These are phyloP conservation scores for Acronicta psi DNA, from an alignment of 2,888 invertebrate species.

Conservation along the genomic window DNA sequence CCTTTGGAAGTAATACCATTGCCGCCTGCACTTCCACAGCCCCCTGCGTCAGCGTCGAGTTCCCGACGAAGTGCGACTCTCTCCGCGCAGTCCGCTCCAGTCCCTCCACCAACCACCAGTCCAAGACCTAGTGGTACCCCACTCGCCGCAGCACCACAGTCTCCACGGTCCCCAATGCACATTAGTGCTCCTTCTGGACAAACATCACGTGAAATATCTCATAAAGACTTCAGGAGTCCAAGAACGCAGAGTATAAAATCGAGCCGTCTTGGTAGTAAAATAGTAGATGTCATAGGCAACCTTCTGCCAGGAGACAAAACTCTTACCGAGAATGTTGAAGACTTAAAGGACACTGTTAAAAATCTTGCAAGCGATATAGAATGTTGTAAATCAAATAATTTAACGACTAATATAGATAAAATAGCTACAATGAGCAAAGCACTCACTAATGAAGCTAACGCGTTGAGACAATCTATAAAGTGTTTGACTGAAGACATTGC, in stretches of 20 bases:
- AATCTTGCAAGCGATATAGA: slow-evolving; percentile 61
- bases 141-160: background rate
- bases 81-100: slow-evolving; percentile 8
- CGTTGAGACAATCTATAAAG: slow-evolving; percentile 78
- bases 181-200: slow-evolving; percentile 4
- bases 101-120: background rate
- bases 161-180: slow-evolving; percentile 10
- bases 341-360: slow-evolving; percentile 67
- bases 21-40: background rate
- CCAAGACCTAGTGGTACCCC: slow-evolving; percentile 4
- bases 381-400: slow-evolving; percentile 56
- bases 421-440: slow-evolving; percentile 80
- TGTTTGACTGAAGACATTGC: slow-evolving; percentile 75
- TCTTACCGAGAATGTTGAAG: slow-evolving; percentile 68
- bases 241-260: slow-evolving; percentile 45
- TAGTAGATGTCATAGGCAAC: slow-evolving; percentile 55
- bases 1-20: slow-evolving; percentile 8
- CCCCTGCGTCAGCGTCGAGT: slow-evolving; percentile 1
- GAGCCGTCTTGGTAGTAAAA: slow-evolving; percentile 46
- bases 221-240: slow-evolving; percentile 27
- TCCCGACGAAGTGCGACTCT: slow-evolving; percentile 18
- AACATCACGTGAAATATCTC: background rate
- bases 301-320: slow-evolving; percentile 59
- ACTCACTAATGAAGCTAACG: slow-evolving; percentile 81
- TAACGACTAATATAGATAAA: slow-evolving; percentile 76